Evolutionary conservation across 2,113 vertebrate species (phyloP).

Genomic region (Vimba vimba): DNA sequence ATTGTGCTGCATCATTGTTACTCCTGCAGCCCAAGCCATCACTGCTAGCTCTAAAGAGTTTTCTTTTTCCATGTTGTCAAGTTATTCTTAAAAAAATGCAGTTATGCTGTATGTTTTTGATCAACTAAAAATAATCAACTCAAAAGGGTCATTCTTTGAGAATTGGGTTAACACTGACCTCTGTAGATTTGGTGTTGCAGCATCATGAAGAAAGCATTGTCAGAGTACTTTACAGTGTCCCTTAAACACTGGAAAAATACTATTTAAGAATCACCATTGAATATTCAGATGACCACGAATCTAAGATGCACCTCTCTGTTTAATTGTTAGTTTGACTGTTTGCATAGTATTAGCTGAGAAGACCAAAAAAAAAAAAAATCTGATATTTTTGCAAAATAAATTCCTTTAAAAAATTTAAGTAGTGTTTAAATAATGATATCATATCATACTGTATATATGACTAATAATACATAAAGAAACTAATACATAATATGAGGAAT

Average conservation of each 20-base stretch:
- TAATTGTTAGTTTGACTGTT: background rate
- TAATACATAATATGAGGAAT: background rate
- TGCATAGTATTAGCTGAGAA: background rate
- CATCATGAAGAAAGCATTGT: background rate
- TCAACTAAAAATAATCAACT: background rate
- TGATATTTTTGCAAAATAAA: background rate
- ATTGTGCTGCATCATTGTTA: too few species aligned
- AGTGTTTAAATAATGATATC: background rate
- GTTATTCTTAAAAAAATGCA: background rate
- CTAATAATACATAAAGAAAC: background rate
- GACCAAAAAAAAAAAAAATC: background rate
- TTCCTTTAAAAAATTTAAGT: background rate
- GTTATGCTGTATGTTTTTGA: background rate
- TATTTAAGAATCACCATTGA: background rate
- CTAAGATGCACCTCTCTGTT: background rate
- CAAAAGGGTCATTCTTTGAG: background rate
- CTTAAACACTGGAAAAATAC: too few species aligned
- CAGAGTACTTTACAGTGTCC: too few species aligned
- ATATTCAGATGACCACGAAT: background rate
- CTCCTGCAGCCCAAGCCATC: too few species aligned
- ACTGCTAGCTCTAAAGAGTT: background rate
- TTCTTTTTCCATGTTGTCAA: background rate
- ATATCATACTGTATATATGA: background rate
- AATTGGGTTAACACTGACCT: background rate
- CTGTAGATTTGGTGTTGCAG: background rate